A percentile compares a stretch with the other conserved stretches of the same genome.
Evolutionary conservation across 2,888 invertebrate species (phyloP).

Genomic region (Vannuccia rotundouncinata): DNA sequence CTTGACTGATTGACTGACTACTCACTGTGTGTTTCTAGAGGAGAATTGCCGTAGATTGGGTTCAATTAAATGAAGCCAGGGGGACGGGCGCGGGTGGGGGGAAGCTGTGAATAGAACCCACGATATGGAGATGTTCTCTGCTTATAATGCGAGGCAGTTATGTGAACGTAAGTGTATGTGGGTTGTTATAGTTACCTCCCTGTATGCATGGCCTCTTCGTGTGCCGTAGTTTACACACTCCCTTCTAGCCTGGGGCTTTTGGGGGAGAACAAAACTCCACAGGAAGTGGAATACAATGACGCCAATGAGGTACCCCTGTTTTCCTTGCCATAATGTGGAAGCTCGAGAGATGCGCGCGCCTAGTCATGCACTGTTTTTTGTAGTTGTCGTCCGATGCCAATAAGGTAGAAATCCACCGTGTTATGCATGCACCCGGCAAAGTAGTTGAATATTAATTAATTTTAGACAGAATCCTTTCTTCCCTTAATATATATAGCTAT

Average conservation of each 20-base stretch:
- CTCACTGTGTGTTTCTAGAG: background rate
- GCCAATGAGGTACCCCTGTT: background rate
- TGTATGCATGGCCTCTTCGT: constrained; percentile 19
- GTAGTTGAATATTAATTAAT: background rate
- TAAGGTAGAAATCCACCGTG: background rate
- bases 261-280: constrained; percentile 1
- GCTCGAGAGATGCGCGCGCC: background rate
- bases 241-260: background rate
- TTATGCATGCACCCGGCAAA: background rate
- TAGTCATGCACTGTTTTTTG: background rate
- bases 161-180: background rate
- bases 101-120: background rate
- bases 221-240: background rate
- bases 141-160: background rate
- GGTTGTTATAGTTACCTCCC: background rate
- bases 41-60: background rate
- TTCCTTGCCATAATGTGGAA: background rate
- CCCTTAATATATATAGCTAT: too few relatives aligned
- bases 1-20: constrained; percentile 18
- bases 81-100: background rate
- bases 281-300: constrained; percentile 21
- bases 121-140: too few relatives aligned
- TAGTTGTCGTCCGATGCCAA: background rate
- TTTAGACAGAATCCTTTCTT: background rate
- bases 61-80: background rate